A percentile compares a stretch with the other conserved stretches of the same genome.
Evolutionary conservation across 2,113 vertebrate genomes (phyloP).

Genomic region (Danio rerio): GRCz12tu NC_133198.1:41080001-41080500

Average conservation of each 20-base stretch:
- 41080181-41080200: slow-evolving; percentile 10
- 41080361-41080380: slow-evolving; percentile 15
- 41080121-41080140: neutral
- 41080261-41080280: slow-evolving; percentile 45
- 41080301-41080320: slow-evolving; percentile 29
- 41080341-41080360: slow-evolving; percentile 42
- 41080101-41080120: neutral
- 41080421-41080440: neutral
- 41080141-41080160: neutral
- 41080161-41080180: neutral
- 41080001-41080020: no score
- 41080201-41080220: neutral
- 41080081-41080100: neutral
- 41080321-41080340: slow-evolving; percentile 32
- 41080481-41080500: no score
- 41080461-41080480: no score
- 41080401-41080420: neutral
- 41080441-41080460: neutral
- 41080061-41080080: neutral
- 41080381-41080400: slow-evolving; percentile 1
- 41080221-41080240: slow-evolving; percentile 35
- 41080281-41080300: slow-evolving; percentile 45
- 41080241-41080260: slow-evolving; percentile 35
- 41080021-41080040: no score
- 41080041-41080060: no score